phyloP scores from a whole-genome alignment of 2,797 vertebrate species.

The Nasua narica region DNA sequence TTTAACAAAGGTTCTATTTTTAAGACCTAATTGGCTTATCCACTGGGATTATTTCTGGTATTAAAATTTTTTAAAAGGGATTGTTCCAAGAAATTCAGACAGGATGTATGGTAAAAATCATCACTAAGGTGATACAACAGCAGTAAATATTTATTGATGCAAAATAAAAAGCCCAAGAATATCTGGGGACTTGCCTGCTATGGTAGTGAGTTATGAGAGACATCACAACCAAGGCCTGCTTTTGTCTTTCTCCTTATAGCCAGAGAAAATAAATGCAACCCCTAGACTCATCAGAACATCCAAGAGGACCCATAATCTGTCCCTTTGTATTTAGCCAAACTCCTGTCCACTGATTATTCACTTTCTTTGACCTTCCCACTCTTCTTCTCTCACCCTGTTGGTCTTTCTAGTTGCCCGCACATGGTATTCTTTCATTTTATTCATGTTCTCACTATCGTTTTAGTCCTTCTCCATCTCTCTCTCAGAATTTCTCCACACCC shows the following conservation, averaged over 20 bases:
- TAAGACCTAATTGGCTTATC: constrained; percentile 64
- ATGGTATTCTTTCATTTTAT: neutral
- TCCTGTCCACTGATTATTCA: neutral
- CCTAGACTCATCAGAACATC: neutral
- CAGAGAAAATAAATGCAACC: constrained; percentile 12
- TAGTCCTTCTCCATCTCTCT: neutral
- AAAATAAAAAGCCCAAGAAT: constrained; percentile 41
- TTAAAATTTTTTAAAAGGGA: constrained; percentile 37
- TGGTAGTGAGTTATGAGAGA: neutral
- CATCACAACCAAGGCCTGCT: neutral
- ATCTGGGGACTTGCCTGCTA: neutral
- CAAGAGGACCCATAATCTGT: neutral
- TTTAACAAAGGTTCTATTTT: constrained; percentile 70
- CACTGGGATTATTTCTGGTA: constrained; percentile 55
- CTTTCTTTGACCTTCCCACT: neutral
- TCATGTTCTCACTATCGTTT: neutral
- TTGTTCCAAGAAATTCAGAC: constrained; percentile 49
- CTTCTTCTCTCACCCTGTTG: neutral
- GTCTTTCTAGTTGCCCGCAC: neutral
- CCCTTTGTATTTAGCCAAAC: neutral
- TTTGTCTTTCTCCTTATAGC: neutral
- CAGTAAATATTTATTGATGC: constrained; percentile 50
- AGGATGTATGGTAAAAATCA: constrained; percentile 57
- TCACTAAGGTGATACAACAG: constrained; percentile 14
- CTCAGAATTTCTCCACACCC: neutral